Evolutionary conservation across 2,113 vertebrate species (phyloP).

Genomic region (Budorcas taxicolor): DNA sequence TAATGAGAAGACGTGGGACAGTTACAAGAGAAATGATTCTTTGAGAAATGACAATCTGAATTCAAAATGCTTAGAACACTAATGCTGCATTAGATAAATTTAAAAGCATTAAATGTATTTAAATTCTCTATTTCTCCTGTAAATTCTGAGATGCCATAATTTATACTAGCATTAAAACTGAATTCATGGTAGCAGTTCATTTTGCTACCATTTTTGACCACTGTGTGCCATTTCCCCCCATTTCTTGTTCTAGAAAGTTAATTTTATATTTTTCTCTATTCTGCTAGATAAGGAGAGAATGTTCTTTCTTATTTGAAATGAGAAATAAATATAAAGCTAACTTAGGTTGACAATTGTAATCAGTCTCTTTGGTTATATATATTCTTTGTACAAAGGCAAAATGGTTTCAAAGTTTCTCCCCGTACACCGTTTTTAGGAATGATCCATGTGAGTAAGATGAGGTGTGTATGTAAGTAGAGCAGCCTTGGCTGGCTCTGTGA

Average conservation of each 20-base stretch:
- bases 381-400: not conserved
- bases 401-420: not conserved
- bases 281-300: not conserved
- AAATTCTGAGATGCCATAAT: not conserved
- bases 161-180: not conserved
- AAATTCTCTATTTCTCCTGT: not conserved
- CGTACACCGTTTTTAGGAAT: not conserved
- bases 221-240: not conserved
- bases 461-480: constrained; percentile 4
- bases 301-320: not conserved
- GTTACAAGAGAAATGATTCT: not conserved
- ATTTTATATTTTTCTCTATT: not conserved
- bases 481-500: constrained; percentile 13
- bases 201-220: not conserved
- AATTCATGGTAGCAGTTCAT: not conserved
- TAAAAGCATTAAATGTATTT: not conserved
- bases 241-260: not conserved
- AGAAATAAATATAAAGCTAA: not conserved
- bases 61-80: not conserved
- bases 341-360: not conserved
- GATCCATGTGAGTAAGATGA: constrained; percentile 43
- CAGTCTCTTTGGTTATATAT: not conserved
- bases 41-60: not conserved
- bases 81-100: not conserved
- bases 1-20: not conserved